Conservation (phyloP, 2,113 vertebrate species). For the Mastomys coucha region DNA sequence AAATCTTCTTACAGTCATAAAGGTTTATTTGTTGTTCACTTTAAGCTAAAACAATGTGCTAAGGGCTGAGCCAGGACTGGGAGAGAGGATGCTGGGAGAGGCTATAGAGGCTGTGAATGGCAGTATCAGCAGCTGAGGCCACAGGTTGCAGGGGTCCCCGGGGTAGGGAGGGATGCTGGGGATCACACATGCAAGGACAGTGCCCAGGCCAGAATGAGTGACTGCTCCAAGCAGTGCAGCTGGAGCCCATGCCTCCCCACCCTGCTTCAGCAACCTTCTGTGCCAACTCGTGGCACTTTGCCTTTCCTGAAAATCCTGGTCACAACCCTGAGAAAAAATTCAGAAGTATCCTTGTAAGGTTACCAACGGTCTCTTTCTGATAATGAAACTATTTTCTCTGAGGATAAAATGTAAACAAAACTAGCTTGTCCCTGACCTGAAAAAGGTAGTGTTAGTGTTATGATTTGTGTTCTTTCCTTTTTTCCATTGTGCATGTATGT, state of each 20-base stretch:
- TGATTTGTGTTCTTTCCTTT: not conserved
- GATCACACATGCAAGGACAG: too few relatives aligned
- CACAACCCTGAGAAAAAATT: not conserved
- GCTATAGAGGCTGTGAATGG: not conserved
- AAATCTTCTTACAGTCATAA: not conserved
- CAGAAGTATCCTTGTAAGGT: not conserved
- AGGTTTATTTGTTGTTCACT: not conserved
- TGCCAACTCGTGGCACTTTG: not conserved
- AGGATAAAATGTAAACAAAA: constrained; percentile 24
- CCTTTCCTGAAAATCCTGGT: not conserved
- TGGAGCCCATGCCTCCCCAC: not conserved
- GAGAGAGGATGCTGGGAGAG: not conserved
- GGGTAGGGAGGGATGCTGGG: not conserved
- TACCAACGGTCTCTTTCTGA: not conserved
- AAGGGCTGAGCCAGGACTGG: not conserved
- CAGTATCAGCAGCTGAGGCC: not conserved
- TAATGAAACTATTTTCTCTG: not conserved
- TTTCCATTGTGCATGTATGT: not conserved
- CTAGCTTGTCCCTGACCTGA: not conserved
- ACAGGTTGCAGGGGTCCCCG: not conserved
- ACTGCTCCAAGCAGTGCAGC: not conserved
- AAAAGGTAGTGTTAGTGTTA: not conserved
- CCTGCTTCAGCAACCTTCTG: not conserved
- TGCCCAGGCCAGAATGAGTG: not conserved
- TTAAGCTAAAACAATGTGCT: not conserved